These are phyloP conservation scores for Ageneiosus marmoratus DNA, from an alignment of 2,113 vertebrate species.

Conservation along the genomic window DNA sequence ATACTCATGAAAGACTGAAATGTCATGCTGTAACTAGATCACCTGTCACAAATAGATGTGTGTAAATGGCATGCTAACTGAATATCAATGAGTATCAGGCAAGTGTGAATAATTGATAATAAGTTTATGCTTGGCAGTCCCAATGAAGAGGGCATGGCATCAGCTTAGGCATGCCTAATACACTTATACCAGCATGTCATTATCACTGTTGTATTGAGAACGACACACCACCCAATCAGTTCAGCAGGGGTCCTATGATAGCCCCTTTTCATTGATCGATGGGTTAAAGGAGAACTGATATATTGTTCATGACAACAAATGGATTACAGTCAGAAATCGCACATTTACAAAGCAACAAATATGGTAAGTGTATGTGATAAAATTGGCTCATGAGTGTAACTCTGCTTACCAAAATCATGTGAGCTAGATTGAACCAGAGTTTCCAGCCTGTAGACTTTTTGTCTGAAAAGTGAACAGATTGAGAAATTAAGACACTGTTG, in stretches of 20 bases:
- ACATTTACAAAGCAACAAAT: neutral
- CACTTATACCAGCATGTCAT: neutral
- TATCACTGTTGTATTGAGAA: neutral
- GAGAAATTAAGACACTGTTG: slow-evolving; percentile 45
- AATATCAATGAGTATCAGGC: neutral
- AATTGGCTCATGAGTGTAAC: neutral
- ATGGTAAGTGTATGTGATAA: neutral
- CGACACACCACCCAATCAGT: neutral
- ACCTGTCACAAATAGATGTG: neutral
- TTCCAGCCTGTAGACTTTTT: slow-evolving; percentile 84
- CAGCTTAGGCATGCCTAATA: neutral
- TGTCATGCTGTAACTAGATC: neutral
- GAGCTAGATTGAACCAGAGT: slow-evolving; percentile 76
- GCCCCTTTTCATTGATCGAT: neutral
- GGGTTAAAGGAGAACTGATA: neutral
- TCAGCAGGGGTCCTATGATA: neutral
- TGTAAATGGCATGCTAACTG: neutral
- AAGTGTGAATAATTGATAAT: neutral
- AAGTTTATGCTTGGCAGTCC: neutral
- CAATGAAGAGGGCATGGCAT: neutral
- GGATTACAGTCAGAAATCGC: neutral
- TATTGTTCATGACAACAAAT: neutral
- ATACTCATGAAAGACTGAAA: neutral
- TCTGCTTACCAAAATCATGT: slow-evolving; percentile 89
- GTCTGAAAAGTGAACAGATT: slow-evolving; percentile 74